These are phyloP conservation scores for Larimichthys crocea DNA, from an alignment of 2,113 vertebrate genomes.

Conservation along the genomic window DNA sequence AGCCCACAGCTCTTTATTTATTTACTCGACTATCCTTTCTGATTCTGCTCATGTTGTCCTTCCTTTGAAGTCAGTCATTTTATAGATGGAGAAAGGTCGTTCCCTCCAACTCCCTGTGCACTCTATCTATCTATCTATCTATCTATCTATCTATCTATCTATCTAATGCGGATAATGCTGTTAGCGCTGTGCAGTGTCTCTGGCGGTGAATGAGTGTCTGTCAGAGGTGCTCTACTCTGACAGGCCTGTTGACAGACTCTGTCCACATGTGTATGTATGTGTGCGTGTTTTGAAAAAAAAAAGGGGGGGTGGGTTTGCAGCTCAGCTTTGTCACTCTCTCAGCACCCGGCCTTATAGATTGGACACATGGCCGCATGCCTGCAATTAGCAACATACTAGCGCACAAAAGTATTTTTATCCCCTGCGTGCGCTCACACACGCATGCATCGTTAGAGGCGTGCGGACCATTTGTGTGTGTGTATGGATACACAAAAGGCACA, in stretches of 20 bases:
- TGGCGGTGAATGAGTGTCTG: conserved; percentile 71
- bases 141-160: conserved; percentile 12
- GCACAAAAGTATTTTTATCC: conserved; percentile 41
- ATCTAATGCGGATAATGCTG: conserved; percentile 70
- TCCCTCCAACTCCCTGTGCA: conserved; percentile 16
- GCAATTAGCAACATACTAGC: conserved; percentile 50
- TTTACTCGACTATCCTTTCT: conserved; percentile 61
- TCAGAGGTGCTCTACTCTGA: conserved; percentile 58
- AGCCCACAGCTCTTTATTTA: conserved; percentile 54
- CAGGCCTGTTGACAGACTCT: conserved; percentile 69
- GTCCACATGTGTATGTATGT: conserved; percentile 48
- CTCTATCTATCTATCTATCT: background rate
- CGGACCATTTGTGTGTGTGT: background rate
- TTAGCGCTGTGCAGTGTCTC: conserved; percentile 57
- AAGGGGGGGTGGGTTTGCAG: background rate
- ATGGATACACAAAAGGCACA: conserved; percentile 3
- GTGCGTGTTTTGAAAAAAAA: background rate
- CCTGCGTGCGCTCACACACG: background rate
- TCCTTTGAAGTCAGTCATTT: conserved; percentile 73
- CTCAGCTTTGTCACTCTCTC: conserved; percentile 60
- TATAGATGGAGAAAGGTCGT: conserved; percentile 64
- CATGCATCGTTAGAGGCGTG: conserved; percentile 26
- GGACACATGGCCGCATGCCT: conserved; percentile 59
- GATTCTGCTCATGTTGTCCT: conserved; percentile 63
- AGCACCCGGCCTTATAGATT: conserved; percentile 32